phyloP scores from a whole-genome alignment of 2,888 invertebrate genomes.

The Alsophila aescularia region DNA sequence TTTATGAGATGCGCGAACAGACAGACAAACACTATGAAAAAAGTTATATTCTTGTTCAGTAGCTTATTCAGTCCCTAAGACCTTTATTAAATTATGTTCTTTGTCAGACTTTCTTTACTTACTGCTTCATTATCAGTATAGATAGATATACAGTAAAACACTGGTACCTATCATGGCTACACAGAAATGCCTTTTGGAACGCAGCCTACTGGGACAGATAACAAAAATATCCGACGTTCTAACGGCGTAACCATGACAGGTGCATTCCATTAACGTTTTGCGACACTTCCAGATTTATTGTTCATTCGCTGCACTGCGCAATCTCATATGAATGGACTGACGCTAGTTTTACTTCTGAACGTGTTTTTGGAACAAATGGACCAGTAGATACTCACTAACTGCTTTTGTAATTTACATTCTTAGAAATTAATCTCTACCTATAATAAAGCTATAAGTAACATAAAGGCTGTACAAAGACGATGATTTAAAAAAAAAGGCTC shows the following conservation, averaged over 20 bases:
- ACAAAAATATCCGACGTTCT: constrained; percentile 12
- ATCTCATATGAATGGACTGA: constrained; percentile 24
- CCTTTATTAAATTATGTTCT: too few species aligned
- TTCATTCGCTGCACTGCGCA: constrained; percentile 32
- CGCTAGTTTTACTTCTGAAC: constrained; percentile 1
- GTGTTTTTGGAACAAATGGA: background rate
- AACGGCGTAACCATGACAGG: constrained; percentile 30
- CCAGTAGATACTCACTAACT: background rate
- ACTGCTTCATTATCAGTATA: too few species aligned
- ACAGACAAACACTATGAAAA: too few species aligned
- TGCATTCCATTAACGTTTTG: constrained; percentile 36
- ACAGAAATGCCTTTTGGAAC: constrained; percentile 1
- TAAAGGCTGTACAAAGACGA: too few species aligned
- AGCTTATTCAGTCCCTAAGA: too few species aligned
- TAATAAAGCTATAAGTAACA: too few species aligned
- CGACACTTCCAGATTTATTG: constrained; percentile 36
- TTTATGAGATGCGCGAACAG: too few species aligned
- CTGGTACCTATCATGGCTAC: background rate
- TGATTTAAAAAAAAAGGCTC: too few species aligned
- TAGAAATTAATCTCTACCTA: too few species aligned
- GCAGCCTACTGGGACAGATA: constrained; percentile 11
- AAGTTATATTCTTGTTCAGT: too few species aligned
- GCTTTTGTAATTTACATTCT: background rate
- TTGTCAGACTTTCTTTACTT: too few species aligned
- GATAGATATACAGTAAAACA: too few species aligned